Percentiles rank a stretch among this genome's conserved stretches.
phyloP scores from a whole-genome alignment of 2,888 invertebrate species.

The Microplitis deprimator region DNA sequence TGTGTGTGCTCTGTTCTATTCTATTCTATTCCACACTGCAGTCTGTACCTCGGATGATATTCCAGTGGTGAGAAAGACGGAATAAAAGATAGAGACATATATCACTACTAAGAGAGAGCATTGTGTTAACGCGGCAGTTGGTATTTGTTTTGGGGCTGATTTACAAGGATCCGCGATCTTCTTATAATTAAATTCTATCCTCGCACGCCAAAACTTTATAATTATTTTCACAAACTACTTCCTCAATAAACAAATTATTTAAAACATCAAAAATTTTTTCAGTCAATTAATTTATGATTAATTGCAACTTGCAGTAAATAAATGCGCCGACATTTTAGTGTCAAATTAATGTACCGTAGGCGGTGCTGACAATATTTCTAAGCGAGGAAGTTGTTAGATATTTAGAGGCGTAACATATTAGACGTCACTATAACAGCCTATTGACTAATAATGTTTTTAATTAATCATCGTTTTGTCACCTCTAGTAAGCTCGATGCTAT shows the following conservation, averaged over 20 bases:
- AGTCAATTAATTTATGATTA: neutral
- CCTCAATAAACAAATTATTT: neutral
- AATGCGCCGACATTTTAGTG: constrained; percentile 65
- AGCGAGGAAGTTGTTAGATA: constrained; percentile 28
- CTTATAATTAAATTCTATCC: constrained; percentile 56
- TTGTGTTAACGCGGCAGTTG: constrained; percentile 48
- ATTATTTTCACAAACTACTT: constrained; percentile 8
- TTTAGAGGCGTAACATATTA: constrained; percentile 35
- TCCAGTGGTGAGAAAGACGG: constrained; percentile 33
- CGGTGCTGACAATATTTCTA: constrained; percentile 50
- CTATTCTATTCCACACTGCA: neutral
- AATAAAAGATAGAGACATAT: constrained; percentile 42
- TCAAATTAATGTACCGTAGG: constrained; percentile 63
- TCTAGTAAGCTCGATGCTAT: constrained; percentile 43
- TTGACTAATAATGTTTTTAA: constrained; percentile 70
- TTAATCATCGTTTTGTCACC: constrained; percentile 69
- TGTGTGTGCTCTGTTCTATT: neutral
- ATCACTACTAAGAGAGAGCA: constrained; percentile 36
- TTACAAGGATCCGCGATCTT: constrained; percentile 50
- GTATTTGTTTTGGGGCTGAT: constrained; percentile 58
- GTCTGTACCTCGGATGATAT: constrained; percentile 25
- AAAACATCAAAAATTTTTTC: neutral
- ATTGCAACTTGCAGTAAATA: constrained; percentile 40
- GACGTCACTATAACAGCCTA: constrained; percentile 39
- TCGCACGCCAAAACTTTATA: constrained; percentile 28